phyloP scores from a whole-genome alignment of 2,888 invertebrate genomes.

The Synanthedon myopaeformis region DNA sequence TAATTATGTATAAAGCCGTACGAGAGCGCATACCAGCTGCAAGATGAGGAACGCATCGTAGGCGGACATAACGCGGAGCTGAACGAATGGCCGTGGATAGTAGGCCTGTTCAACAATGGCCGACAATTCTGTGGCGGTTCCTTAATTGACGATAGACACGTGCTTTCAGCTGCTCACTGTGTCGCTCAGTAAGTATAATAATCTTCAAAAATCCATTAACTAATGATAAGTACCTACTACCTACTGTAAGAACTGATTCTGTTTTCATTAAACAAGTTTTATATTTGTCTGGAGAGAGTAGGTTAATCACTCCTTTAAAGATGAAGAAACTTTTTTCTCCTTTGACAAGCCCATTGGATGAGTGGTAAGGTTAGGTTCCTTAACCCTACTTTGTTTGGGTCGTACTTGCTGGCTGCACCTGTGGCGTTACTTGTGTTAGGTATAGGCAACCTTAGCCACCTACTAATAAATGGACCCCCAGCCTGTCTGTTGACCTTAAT shows the following conservation, averaged over 20 bases:
- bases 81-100: slow-evolving; percentile 90
- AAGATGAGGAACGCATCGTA: slow-evolving; percentile 86
- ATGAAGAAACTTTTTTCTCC: too few relatives aligned
- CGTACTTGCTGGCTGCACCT: too few relatives aligned
- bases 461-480: too few relatives aligned
- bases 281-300: neutral
- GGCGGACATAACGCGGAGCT: slow-evolving; percentile 85
- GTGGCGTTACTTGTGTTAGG: too few relatives aligned
- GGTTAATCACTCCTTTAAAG: neutral
- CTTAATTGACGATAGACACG: slow-evolving; percentile 81
- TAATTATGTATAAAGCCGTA: slow-evolving; percentile 25
- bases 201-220: slow-evolving; percentile 6
- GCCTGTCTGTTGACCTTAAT: too few relatives aligned
- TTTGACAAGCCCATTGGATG: too few relatives aligned
- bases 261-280: too few relatives aligned
- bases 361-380: too few relatives aligned
- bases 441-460: too few relatives aligned
- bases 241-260: neutral
- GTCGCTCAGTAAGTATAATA: slow-evolving; percentile 80
- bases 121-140: slow-evolving; percentile 92
- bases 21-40: slow-evolving; percentile 29
- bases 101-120: slow-evolving; percentile 83
- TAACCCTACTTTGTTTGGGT: too few relatives aligned
- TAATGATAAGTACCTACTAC: too few relatives aligned
- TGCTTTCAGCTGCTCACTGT: slow-evolving; percentile 89